phyloP scores from a whole-genome alignment of 2,888 invertebrate species.

The Drosophila ustulata region DNA sequence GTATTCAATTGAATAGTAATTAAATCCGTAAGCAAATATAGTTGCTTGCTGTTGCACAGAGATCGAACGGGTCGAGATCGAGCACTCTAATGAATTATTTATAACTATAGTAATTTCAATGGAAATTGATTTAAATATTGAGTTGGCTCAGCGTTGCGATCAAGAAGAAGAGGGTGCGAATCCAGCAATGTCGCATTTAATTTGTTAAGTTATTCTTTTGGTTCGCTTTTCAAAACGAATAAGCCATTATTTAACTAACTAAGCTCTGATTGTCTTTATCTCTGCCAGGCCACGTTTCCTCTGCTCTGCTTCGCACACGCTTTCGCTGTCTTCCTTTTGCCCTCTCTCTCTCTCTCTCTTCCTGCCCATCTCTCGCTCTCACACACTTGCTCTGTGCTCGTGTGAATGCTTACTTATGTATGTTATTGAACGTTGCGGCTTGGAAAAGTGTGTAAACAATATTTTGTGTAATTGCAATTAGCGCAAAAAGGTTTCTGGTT shows the following conservation, averaged over 20 bases:
- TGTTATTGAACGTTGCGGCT: conserved; percentile 40
- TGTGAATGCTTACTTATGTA: conserved; percentile 2
- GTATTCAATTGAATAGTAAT: too few relatives aligned
- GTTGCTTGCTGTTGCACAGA: too few relatives aligned
- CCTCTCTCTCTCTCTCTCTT: neutral
- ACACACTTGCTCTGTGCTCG: neutral
- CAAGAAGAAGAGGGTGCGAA: neutral
- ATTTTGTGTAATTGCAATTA: conserved; percentile 73
- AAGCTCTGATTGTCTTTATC: conserved; percentile 21
- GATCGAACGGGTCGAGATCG: too few relatives aligned
- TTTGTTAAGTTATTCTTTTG: conserved; percentile 1
- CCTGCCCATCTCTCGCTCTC: neutral
- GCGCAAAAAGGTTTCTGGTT: conserved; percentile 53
- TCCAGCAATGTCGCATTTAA: neutral
- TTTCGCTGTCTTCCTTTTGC: neutral
- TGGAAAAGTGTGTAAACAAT: conserved; percentile 56
- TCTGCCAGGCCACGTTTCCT: neutral
- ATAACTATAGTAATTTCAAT: neutral
- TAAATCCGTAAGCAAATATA: too few relatives aligned
- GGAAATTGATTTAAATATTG: neutral
- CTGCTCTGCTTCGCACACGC: neutral
- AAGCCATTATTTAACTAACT: conserved; percentile 30
- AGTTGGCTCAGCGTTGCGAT: neutral
- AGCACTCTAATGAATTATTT: neutral
- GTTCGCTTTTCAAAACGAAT: neutral